A percentile compares a stretch with the other conserved stretches of the same genome.
Evolutionary conservation across 2,113 vertebrate species (phyloP).

Genomic region (Scomber japonicus): DNA sequence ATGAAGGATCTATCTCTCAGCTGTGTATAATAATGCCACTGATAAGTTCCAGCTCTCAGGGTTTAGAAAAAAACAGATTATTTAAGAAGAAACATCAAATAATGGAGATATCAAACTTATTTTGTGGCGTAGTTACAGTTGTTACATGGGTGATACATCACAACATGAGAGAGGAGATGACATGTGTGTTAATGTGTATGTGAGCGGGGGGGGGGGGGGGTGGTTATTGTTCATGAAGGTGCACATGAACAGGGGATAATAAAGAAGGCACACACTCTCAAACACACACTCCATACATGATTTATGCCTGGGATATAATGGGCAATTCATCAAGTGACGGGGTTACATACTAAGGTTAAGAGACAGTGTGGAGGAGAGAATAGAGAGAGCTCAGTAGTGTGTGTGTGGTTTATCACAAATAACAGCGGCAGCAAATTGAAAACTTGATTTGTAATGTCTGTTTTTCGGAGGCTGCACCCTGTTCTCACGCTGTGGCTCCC

Average conservation of each 20-base stretch:
- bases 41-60: not conserved
- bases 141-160: slow-evolving; percentile 46
- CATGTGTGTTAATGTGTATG: slow-evolving; percentile 26
- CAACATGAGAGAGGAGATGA: slow-evolving; percentile 17
- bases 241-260: slow-evolving; percentile 40
- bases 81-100: slow-evolving; percentile 10
- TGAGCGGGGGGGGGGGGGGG: not conserved
- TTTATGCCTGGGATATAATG: slow-evolving; percentile 40
- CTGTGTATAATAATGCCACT: not conserved
- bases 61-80: slow-evolving; percentile 8
- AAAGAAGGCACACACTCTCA: slow-evolving; percentile 29
- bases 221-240: slow-evolving; percentile 40
- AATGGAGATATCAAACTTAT: slow-evolving; percentile 41
- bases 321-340: slow-evolving; percentile 54
- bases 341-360: slow-evolving; percentile 37
- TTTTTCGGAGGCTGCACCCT: slow-evolving; percentile 29
- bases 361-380: slow-evolving; percentile 12
- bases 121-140: slow-evolving; percentile 33
- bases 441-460: slow-evolving; percentile 35
- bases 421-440: slow-evolving; percentile 11
- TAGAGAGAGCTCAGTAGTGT: not conserved
- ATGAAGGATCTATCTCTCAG: slow-evolving; percentile 10
- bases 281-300: slow-evolving; percentile 34
- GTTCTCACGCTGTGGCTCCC: not conserved
- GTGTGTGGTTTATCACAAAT: slow-evolving; percentile 32